These are phyloP conservation scores for Leiothrix lutea DNA, from an alignment of 2,113 vertebrate genomes.

Conservation along the genomic window DNA sequence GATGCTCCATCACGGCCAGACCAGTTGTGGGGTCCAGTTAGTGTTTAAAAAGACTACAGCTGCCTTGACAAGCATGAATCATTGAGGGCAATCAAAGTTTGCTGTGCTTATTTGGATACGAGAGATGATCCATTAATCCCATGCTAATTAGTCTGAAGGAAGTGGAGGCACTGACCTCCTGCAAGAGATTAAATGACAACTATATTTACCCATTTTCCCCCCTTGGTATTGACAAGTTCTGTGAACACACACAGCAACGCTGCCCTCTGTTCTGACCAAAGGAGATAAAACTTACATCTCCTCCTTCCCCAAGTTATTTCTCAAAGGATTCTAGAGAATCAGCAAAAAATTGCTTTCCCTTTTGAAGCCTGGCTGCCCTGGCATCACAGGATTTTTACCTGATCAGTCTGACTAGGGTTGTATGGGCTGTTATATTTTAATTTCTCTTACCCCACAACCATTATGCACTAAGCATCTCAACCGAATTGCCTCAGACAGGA, in stretches of 20 bases:
- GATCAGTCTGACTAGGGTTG: background rate
- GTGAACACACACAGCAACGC: background rate
- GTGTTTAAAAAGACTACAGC: background rate
- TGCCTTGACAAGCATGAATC: background rate
- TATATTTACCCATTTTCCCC: conserved; percentile 59
- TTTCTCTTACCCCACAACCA: background rate
- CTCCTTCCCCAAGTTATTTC: background rate
- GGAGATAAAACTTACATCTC: background rate
- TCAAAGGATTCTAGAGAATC: background rate
- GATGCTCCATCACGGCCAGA: rapidly evolving
- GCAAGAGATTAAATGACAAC: conserved; percentile 56
- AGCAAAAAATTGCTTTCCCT: background rate
- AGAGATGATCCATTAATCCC: conserved; percentile 59
- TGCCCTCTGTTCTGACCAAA: background rate
- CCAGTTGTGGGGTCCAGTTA: background rate
- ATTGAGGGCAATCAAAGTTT: conserved; percentile 54
- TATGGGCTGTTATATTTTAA: background rate
- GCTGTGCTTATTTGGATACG: conserved; percentile 20
- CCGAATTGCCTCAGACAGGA: background rate
- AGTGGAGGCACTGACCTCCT: conserved; percentile 47
- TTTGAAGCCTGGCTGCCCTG: background rate
- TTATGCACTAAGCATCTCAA: background rate
- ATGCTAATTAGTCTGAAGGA: conserved; percentile 46
- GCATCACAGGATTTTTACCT: background rate
- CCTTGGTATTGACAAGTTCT: background rate